Evolutionary conservation across 2,888 invertebrate genomes (phyloP), one percentile per base, ranked within the genome.

Genomic region (Chromoteleia sp.): DNA sequence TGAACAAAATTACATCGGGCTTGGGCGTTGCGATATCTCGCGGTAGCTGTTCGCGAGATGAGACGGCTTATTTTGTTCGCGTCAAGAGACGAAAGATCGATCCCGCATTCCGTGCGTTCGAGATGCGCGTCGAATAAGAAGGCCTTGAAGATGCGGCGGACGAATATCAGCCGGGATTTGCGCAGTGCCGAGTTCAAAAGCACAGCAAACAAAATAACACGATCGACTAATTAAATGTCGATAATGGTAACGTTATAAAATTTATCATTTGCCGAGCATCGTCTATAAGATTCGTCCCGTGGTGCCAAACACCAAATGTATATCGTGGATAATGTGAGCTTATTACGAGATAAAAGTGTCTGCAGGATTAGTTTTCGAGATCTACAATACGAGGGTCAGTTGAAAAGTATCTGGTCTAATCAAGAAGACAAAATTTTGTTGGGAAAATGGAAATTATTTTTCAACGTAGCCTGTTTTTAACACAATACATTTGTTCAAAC

Each of bases 101-200:
- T 61, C 50, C 56, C 41, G 52, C 65, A 59, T 58, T 30, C 65
- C 50, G 50, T 43, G 59, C 68, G 52, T 68, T 54, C 43, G 50
- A 67, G 75, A 75, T 75, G 48, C 65, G 48, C 65, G 17, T 21
- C 45, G 67, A 52, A 59, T 29, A 59, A 59, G 36, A 54, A 76
- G 68, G 39, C 61, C 59, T 76, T 68, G 68, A 76, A 52, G 52
- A 76, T 43, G 52, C 2, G 29, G 4, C 33, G 52, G 52, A 33
- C 43, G 45, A 30, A 45, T 29, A 61, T 61, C 52, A 71, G 50
- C 43, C 36, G 15, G 39, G 36, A 54, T 45, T 59, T 70, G 68
- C 52, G 54, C 21, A 65, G 54, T 54, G 36, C 33, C 21, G 48
- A 63, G 39, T 48, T 67, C 58, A 65, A 75, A 39, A 50, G 65